Conservation (phyloP, 2,888 invertebrate genomes). For the Xanthorhoe spadicearia region DNA sequence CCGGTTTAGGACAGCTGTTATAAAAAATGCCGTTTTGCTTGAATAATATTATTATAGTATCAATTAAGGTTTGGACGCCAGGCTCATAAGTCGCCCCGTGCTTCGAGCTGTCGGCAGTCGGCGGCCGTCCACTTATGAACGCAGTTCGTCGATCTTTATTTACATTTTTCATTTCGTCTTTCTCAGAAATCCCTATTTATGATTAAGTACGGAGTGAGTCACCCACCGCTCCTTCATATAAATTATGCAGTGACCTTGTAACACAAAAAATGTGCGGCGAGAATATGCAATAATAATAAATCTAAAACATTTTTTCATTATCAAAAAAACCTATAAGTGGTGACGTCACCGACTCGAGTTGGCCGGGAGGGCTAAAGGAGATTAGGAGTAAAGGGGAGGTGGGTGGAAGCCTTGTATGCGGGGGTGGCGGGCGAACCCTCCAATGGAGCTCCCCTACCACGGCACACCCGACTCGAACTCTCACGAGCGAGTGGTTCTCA, state of each 20-base stretch:
- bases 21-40: slow-evolving; percentile 60
- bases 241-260: slow-evolving; percentile 57
- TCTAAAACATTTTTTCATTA: slow-evolving; percentile 71
- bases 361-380: slow-evolving; percentile 71
- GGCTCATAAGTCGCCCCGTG: slow-evolving; percentile 32
- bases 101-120: slow-evolving; percentile 31
- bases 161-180: slow-evolving; percentile 23
- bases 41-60: slow-evolving; percentile 59
- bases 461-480: slow-evolving; percentile 52
- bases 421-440: slow-evolving; percentile 58
- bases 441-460: slow-evolving; percentile 56
- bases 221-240: slow-evolving; percentile 33
- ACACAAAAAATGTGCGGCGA: slow-evolving; percentile 50
- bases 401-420: slow-evolving; percentile 55
- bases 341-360: slow-evolving; percentile 76
- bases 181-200: slow-evolving; percentile 8
- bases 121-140: slow-evolving; percentile 31
- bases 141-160: slow-evolving; percentile 31
- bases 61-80: slow-evolving; percentile 54
- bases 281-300: slow-evolving; percentile 60
- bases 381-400: slow-evolving; percentile 68
- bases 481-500: slow-evolving; percentile 20
- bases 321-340: slow-evolving; percentile 74
- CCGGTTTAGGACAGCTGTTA: slow-evolving; percentile 71
- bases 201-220: neutral